A percentile compares a stretch with the other conserved stretches of the same genome.
phyloP scores from a whole-genome alignment of 2,113 vertebrate genomes.

The Rhodinocichla rosea region DNA sequence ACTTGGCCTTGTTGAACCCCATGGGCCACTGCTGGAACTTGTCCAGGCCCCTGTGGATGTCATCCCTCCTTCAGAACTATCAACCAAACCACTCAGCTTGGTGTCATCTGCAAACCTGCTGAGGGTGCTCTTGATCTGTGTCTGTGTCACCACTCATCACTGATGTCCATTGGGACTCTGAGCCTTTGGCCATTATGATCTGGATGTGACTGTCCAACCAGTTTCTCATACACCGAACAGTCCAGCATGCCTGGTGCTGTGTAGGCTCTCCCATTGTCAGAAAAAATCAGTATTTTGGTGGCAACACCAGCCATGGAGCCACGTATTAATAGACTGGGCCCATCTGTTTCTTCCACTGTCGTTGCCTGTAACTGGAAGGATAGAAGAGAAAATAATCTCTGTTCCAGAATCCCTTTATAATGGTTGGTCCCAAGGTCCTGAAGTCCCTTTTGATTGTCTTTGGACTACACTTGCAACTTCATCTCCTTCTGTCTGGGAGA shows the following conservation, averaged over 20 bases:
- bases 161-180: not conserved
- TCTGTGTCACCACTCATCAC: not conserved
- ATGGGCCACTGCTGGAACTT: not conserved
- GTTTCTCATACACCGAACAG: not conserved
- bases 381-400: not conserved
- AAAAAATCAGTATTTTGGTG: not conserved
- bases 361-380: not conserved
- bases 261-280: not conserved
- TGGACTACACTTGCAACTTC: accelerated
- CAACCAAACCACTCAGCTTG: not conserved
- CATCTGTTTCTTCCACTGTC: not conserved
- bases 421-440: accelerated
- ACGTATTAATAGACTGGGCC: not conserved
- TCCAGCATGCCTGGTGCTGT: not conserved
- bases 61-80: not conserved
- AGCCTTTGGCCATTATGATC: not conserved
- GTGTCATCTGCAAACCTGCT: not conserved
- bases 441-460: not conserved
- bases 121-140: not conserved
- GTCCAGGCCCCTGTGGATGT: not conserved
- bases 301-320: not conserved
- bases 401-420: not conserved
- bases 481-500: not conserved
- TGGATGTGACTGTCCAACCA: not conserved
- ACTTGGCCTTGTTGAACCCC: not conserved